phyloP scores from a whole-genome alignment of 2,113 vertebrate genomes.

The Cryptoleucopteryx plumbea region DNA sequence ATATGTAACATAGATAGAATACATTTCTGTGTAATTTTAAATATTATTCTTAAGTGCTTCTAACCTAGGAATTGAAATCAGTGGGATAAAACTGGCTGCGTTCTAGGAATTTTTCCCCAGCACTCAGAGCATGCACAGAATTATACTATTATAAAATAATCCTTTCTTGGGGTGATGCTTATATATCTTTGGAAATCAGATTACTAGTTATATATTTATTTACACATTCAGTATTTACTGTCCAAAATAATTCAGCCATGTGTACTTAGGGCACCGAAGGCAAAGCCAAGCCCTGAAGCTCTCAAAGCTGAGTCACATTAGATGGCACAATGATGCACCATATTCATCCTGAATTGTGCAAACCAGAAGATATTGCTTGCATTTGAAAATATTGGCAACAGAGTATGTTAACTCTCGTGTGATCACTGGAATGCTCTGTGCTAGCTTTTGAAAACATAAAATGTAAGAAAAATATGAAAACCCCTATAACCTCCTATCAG shows the following conservation, averaged over 20 bases:
- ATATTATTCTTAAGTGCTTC: not conserved
- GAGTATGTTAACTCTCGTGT: not conserved
- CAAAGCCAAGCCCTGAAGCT: conserved; percentile 16
- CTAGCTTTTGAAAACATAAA: not conserved
- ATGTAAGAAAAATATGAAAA: not conserved
- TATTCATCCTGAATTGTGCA: not conserved
- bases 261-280: not conserved
- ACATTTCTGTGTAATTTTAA: not conserved
- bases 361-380: not conserved
- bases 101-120: not conserved
- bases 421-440: not conserved
- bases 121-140: not conserved
- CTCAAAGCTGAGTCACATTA: conserved; percentile 5
- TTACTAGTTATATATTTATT: not conserved
- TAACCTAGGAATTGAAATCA: not conserved
- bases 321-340: not conserved
- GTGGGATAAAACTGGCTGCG: not conserved
- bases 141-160: not conserved
- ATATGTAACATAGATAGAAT: not conserved
- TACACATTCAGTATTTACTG: not conserved
- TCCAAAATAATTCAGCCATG: not conserved
- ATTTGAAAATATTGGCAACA: not conserved
- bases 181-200: not conserved
- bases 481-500: not conserved
- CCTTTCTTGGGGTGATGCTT: not conserved